These are phyloP conservation scores for Spodoptera exigua DNA, from an alignment of 2,888 invertebrate species.

Conservation along the genomic window DNA sequence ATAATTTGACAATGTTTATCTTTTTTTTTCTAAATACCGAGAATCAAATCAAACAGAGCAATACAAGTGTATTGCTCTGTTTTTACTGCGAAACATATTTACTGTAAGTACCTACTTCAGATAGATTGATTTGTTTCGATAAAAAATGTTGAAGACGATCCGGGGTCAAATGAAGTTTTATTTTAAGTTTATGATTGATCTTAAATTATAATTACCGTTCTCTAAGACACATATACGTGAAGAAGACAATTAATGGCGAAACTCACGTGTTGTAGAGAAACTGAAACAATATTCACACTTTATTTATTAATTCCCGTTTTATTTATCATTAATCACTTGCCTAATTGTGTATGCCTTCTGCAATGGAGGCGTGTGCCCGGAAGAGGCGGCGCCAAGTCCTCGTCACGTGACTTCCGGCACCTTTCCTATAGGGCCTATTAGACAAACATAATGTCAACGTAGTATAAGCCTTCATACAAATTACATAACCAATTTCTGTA, in stretches of 20 bases:
- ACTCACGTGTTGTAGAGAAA: no score
- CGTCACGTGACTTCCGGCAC: conserved; percentile 51
- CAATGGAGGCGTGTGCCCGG: conserved; percentile 31
- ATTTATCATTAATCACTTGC: conserved; percentile 22
- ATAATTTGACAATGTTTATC: conserved; percentile 26
- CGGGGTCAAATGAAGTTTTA: conserved; percentile 27
- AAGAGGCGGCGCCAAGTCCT: conserved; percentile 51
- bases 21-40: conserved; percentile 19
- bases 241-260: no score
- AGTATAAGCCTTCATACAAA: no score
- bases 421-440: conserved; percentile 16
- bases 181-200: conserved; percentile 15
- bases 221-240: neutral
- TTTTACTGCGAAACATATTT: conserved; percentile 12
- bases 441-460: neutral
- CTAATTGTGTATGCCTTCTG: conserved; percentile 12
- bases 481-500: no score
- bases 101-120: conserved; percentile 1
- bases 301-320: conserved; percentile 20
- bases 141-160: conserved; percentile 17
- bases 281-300: no score
- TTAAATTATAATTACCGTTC: neutral
- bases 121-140: conserved; percentile 9
- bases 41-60: conserved; percentile 14
- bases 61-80: no score